Percentiles rank a stretch among this genome's conserved stretches.
phyloP scores from a whole-genome alignment of 30 jellyfish, hydroid and myxozoan genomes.

The Turritopsis rubra region DNA sequence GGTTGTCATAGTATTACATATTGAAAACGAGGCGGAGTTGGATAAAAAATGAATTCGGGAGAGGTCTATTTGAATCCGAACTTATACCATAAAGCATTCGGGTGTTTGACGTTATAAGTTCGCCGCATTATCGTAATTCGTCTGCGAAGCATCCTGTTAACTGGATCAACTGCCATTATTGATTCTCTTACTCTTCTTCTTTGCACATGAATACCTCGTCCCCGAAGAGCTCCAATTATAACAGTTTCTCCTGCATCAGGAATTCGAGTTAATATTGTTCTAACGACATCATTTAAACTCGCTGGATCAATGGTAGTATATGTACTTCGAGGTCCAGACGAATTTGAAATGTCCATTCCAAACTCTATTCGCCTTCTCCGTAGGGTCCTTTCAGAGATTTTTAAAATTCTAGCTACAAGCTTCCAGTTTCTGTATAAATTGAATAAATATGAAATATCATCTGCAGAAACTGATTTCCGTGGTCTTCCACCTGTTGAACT shows the following conservation, averaged over 20 bases:
- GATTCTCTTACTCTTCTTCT: conserved; percentile 36
- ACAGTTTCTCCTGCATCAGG: conserved; percentile 37
- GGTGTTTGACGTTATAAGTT: conserved; percentile 21
- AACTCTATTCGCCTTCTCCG: conserved; percentile 22
- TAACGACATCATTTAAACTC: neutral
- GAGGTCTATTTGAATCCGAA: no score
- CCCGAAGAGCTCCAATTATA: conserved; percentile 33
- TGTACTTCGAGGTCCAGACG: conserved; percentile 27
- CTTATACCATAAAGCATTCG: conserved; percentile 35
- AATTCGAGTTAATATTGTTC: neutral
- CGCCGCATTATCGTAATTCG: conserved; percentile 25
- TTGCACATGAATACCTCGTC: conserved; percentile 32
- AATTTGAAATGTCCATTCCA: conserved; percentile 19
- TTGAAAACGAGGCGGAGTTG: no score
- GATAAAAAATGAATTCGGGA: no score
- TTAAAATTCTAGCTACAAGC: conserved; percentile 2
- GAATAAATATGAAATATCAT: neutral
- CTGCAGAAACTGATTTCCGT: neutral
- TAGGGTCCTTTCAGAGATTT: conserved; percentile 7
- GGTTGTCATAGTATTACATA: no score
- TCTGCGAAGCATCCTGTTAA: conserved; percentile 21
- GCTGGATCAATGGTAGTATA: conserved; percentile 4
- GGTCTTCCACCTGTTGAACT: conserved; percentile 18
- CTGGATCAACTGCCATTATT: conserved; percentile 37
- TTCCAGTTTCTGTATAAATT: conserved; percentile 12